Base-by-base conservation (phyloP, 2,113 vertebrate species). In the Ondatra zibethicus region DNA sequence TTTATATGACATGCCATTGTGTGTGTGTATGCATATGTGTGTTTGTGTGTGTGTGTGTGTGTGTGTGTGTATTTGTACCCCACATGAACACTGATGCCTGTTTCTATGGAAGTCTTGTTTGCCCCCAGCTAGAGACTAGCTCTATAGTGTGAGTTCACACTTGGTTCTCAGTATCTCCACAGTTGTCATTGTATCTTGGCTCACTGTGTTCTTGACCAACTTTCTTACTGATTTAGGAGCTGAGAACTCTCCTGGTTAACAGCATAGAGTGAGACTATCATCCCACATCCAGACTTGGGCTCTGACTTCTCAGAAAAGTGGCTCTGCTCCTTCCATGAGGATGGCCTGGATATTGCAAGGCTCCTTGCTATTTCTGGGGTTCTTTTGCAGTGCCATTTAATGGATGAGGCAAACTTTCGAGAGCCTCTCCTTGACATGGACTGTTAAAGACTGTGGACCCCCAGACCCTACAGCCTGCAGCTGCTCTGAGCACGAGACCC, bases 291-390 rank as follows among this genome's bases (percentile, higher is more conserved):
- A 77, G 72, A 31, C 42, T 58, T 89, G 66, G 55, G 29, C 76
- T 93, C 70, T 84, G n/a, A 89, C 88, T 73, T 96, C 77, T 96
- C 63, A 85, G 29, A 76, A 45, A 27, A 80, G 42, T 58, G 13
- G 66, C 63, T 92, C 90, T 55, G 94, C 76, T 78, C 88, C 42
- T 31, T 91, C 81, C 33, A 19, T 36, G 14, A 6, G 31, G 70
- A 29, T 72, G 16, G 36, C 63, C 92, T 82, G n/a, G 82, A 17
- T 50, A 75, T 42, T 42, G 19, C 14, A 75, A 95, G 33, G 73
- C 55, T 39, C 11, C 39, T 93, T 52, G 7, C 36, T 72, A 16
- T 77, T 78, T 93, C 66, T 52, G 65, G 33, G 76, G 39, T 61
- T 76, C 61, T 45, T 19, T 61, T 31, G 52, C 58, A 45, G 36